Base-by-base conservation (phyloP, 2,113 vertebrate genomes). In the Rhabdornis inornatus region DNA sequence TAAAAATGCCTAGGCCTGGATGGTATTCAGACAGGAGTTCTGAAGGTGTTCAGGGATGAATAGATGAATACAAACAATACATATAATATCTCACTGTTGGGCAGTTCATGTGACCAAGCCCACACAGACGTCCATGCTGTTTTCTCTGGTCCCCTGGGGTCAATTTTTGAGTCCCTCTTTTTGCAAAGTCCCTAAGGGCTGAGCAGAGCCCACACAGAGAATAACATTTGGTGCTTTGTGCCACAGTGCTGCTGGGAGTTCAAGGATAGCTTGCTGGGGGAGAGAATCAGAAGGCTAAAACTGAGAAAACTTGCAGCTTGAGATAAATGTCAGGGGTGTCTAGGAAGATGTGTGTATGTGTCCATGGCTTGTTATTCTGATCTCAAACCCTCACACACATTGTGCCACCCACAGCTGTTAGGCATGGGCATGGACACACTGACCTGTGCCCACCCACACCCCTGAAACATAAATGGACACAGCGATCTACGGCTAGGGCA, bases 381-480 rank as follows among this genome's bases (percentile, higher is more conserved):
- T 27, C 25, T 49, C 17, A 49, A 69, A 49, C 14, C 33, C 6
- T 83, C n/a, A 27, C 12, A 35, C 1, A 1, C 2, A 13, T 12
- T 60, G 39, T 66, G 11, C 31, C 25, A 25, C 20, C 4, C 22
- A 39, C 10, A 74, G 33, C 15, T 65, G 27, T 50, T 35, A 21
- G 24, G 25, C n/a, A 18, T 17, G 9, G 25, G 25, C 35, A 28
- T 2, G 39, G 45, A 11, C 17, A 9, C 3, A 1, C 5, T 11
- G 16, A 24, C 40, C 6, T 52, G 23, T 30, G 13, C 13, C 25
- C 17, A 13, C 20, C 9, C 17, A 3, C 5, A 14, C 21, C 17
- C 17, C 21, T 17, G 18, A 5, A 25, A 42, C 57, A 7, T 0
- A 1, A 9, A 8, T 0, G 2, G 50, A 64, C 8, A 19, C 11